phyloP scores from a whole-genome alignment of 2,113 vertebrate genomes.

The Synchiropus splendidus region DNA sequence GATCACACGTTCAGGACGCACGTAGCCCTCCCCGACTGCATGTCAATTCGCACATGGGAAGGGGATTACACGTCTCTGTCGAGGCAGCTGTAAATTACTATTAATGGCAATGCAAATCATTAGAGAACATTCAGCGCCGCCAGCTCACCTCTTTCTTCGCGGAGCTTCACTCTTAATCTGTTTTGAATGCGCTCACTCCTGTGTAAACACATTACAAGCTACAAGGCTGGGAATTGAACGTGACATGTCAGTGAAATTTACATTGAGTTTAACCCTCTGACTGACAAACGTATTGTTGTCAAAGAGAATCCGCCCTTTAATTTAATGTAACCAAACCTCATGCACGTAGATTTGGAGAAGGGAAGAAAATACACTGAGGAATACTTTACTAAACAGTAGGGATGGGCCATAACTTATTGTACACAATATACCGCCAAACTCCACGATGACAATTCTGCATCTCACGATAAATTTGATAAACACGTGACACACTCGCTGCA shows the following conservation, averaged over 20 bases:
- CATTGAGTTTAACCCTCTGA: slow-evolving; percentile 37
- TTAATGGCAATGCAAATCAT: slow-evolving; percentile 67
- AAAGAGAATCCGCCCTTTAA: no score
- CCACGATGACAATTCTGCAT: no score
- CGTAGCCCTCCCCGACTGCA: slow-evolving; percentile 48
- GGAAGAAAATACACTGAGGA: no score
- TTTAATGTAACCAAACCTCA: no score
- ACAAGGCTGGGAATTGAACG: slow-evolving; percentile 39
- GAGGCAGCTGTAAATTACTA: slow-evolving; percentile 62
- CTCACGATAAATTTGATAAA: no score
- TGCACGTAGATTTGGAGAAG: no score
- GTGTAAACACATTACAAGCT: slow-evolving; percentile 32
- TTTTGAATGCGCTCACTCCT: slow-evolving; percentile 40
- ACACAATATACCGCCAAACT: no score
- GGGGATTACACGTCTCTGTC: slow-evolving; percentile 56
- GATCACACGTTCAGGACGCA: slow-evolving; percentile 66
- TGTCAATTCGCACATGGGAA: slow-evolving; percentile 69
- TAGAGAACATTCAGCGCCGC: slow-evolving; percentile 43
- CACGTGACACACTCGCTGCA: no score
- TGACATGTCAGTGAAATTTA: slow-evolving; percentile 43
- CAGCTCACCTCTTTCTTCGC: slow-evolving; percentile 34
- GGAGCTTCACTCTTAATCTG: slow-evolving; percentile 47
- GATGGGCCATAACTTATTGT: no score
- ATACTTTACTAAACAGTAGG: no score
- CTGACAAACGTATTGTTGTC: slow-evolving; percentile 16